phyloP scores from a whole-genome alignment of 37 sponge, comb jelly and placozoan species.

The Aphrocallistes beatrix region DNA sequence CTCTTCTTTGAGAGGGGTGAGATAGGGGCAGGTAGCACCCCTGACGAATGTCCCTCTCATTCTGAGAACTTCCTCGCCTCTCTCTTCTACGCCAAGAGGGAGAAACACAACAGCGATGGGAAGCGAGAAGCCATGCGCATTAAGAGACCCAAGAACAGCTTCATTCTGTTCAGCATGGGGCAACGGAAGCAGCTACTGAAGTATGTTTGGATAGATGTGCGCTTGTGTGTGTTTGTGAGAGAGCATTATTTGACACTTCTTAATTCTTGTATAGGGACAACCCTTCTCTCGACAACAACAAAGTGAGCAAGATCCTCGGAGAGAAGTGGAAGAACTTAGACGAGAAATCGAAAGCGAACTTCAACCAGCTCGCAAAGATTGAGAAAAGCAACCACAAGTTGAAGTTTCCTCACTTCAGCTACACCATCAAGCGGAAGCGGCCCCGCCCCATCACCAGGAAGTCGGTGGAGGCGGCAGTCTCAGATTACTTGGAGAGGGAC shows the following conservation, averaged over 20 bases:
- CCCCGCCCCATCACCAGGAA: constrained; percentile 10
- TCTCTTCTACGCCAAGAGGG: not conserved
- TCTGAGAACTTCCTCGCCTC: not conserved
- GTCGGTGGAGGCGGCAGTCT: not conserved
- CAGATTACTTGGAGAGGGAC: not conserved
- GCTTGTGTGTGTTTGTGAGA: too few relatives aligned
- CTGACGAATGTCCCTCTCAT: not conserved
- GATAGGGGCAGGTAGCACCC: not conserved
- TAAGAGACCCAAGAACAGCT: not conserved
- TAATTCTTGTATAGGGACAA: not conserved
- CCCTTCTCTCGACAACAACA: not conserved
- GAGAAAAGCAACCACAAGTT: not conserved
- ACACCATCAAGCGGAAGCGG: not conserved
- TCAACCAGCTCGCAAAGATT: constrained; percentile 1
- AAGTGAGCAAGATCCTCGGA: constrained; percentile 13
- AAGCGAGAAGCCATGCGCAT: not conserved
- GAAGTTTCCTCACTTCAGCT: not conserved
- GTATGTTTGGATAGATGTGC: too few relatives aligned
- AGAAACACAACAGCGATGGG: not conserved
- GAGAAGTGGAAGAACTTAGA: not conserved
- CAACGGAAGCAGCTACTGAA: not conserved
- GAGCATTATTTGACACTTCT: too few relatives aligned
- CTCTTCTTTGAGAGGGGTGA: not conserved
- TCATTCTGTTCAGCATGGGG: constrained; percentile 11
- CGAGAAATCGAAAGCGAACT: not conserved